phyloP scores from a whole-genome alignment of 1,140 invertebrate species.

The Anoplolepis gracilipes region DNA sequence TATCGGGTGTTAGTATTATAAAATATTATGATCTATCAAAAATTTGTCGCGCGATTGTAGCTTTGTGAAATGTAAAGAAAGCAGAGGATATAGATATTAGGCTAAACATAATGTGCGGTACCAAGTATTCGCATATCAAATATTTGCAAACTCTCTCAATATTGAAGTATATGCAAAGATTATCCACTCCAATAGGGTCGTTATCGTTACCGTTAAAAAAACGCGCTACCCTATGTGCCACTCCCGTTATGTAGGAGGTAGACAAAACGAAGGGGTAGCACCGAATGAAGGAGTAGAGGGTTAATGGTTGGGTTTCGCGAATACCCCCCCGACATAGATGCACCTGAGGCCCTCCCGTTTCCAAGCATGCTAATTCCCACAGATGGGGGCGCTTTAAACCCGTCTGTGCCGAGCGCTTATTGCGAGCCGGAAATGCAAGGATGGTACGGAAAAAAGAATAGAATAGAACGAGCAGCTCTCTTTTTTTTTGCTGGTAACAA shows the following conservation, averaged over 20 bases:
- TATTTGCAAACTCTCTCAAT: slow-evolving; percentile 56
- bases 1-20: not conserved
- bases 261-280: slow-evolving; percentile 19
- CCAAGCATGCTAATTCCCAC: slow-evolving; percentile 76
- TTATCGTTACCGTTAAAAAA: slow-evolving; percentile 66
- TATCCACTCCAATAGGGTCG: slow-evolving; percentile 42
- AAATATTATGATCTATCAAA: not conserved
- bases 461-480: not conserved
- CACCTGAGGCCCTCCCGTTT: slow-evolving; percentile 74
- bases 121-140: not conserved
- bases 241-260: slow-evolving; percentile 37
- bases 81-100: not conserved
- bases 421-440: slow-evolving; percentile 43
- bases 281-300: slow-evolving; percentile 38
- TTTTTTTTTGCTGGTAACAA: slow-evolving; percentile 18
- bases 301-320: slow-evolving; percentile 59
- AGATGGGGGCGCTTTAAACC: slow-evolving; percentile 74
- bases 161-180: slow-evolving; percentile 48
- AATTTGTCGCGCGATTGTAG: not conserved
- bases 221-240: slow-evolving; percentile 60
- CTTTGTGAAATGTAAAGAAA: not conserved
- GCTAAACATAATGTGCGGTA: slow-evolving; percentile 10
- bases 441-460: slow-evolving; percentile 27
- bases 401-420: slow-evolving; percentile 65
- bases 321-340: slow-evolving; percentile 62